Percentiles rank a stretch among this genome's conserved stretches.
phyloP scores from a whole-genome alignment of 2,113 vertebrate genomes.

The Carassius gibelio region DNA sequence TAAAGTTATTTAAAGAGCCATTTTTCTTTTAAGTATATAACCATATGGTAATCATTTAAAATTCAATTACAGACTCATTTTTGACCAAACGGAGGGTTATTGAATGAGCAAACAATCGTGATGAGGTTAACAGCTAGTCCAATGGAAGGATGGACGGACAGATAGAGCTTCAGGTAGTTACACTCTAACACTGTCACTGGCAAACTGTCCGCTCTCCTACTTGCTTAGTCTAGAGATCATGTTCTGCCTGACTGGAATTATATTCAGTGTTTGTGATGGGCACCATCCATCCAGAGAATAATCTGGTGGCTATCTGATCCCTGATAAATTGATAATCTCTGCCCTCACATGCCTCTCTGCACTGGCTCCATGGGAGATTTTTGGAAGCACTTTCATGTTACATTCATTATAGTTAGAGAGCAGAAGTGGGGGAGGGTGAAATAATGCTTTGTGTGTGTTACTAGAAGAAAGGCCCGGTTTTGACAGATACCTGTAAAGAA shows the following conservation, averaged over 20 bases:
- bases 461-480: background rate
- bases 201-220: background rate
- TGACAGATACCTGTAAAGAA: background rate
- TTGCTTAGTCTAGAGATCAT: background rate
- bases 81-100: background rate
- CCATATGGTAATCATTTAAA: accelerated
- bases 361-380: constrained; percentile 5
- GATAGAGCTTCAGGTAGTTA: background rate
- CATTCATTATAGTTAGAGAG: background rate
- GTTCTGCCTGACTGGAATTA: constrained; percentile 1
- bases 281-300: constrained; percentile 1
- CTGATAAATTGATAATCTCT: constrained; percentile 34
- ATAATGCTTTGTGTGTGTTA: background rate
- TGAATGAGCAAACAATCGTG: background rate
- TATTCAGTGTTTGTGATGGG: constrained; percentile 9
- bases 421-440: background rate
- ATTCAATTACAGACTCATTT: background rate
- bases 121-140: background rate
- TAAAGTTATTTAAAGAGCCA: background rate
- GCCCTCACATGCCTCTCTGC: constrained; percentile 10
- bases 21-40: background rate
- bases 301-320: background rate
- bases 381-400: constrained; percentile 11
- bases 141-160: background rate
- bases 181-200: background rate